phyloP scores from a whole-genome alignment of 1,140 invertebrate genomes.

The Conopomorpha cramerella region DNA sequence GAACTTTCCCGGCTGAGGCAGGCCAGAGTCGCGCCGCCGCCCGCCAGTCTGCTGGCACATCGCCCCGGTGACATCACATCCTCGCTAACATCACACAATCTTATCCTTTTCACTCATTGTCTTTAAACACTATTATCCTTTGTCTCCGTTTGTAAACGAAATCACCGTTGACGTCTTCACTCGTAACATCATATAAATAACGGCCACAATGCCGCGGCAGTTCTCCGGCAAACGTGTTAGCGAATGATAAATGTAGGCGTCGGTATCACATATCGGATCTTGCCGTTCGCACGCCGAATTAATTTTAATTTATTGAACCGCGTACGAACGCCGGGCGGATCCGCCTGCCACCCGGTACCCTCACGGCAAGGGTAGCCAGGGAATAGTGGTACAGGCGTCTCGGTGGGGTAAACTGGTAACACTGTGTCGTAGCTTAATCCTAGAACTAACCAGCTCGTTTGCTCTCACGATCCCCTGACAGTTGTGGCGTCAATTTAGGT shows the following conservation, averaged over 20 bases:
- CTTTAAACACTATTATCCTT: slow-evolving; percentile 47
- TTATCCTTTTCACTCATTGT: slow-evolving; percentile 41
- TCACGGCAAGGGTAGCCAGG: too few species aligned
- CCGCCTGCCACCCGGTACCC: too few species aligned
- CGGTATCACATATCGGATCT: slow-evolving; percentile 55
- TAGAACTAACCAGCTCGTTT: too few species aligned
- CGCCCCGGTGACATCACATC: slow-evolving; percentile 27
- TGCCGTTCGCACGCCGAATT: slow-evolving; percentile 56
- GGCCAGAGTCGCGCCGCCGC: slow-evolving; percentile 30
- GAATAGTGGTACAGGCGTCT: too few species aligned
- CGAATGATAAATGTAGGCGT: slow-evolving; percentile 60
- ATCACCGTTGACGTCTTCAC: slow-evolving; percentile 15
- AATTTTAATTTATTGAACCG: slow-evolving; percentile 60
- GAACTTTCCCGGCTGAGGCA: slow-evolving; percentile 16
- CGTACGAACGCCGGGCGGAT: slow-evolving; percentile 47
- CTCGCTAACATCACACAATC: slow-evolving; percentile 23
- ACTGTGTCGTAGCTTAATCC: too few species aligned
- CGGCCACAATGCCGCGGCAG: slow-evolving; percentile 22
- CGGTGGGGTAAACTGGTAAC: too few species aligned
- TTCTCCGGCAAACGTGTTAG: slow-evolving; percentile 45
- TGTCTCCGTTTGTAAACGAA: too few species aligned
- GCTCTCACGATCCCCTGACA: too few species aligned
- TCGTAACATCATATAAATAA: slow-evolving; percentile 25
- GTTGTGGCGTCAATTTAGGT: too few species aligned
- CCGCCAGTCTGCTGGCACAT: slow-evolving; percentile 38